These are phyloP conservation scores for Andrena dorsata DNA, from an alignment of 2,888 invertebrate species.

Conservation along the genomic window DNA sequence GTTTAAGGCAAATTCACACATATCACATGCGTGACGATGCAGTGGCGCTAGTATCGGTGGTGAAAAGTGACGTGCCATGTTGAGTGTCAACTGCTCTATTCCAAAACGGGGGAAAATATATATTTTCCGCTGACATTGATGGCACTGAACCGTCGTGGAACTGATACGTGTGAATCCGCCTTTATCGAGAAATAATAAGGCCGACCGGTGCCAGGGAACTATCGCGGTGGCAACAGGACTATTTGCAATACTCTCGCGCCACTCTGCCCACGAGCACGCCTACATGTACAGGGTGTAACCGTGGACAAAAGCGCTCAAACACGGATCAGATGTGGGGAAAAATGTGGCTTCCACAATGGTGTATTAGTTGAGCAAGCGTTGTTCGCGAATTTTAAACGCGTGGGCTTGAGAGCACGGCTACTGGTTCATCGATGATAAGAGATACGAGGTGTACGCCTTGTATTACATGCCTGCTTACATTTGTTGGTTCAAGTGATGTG, in stretches of 20 bases:
- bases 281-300: slow-evolving; percentile 17
- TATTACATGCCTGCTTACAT: not conserved
- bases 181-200: slow-evolving; percentile 50
- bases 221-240: slow-evolving; percentile 43
- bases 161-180: not conserved
- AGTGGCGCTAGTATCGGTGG: too few relatives aligned
- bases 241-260: slow-evolving; percentile 45
- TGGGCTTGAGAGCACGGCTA: not conserved
- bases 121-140: not conserved
- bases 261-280: slow-evolving; percentile 33
- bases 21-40: too few relatives aligned
- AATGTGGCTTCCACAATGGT: slow-evolving; percentile 2
- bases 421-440: not conserved
- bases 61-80: too few relatives aligned
- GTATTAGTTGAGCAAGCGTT: not conserved
- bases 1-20: too few relatives aligned
- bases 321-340: slow-evolving; percentile 2
- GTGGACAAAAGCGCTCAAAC: not conserved
- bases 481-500: too few relatives aligned
- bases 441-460: not conserved
- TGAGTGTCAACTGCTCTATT: too few relatives aligned
- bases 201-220: slow-evolving; percentile 14
- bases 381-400: not conserved
- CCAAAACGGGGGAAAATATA: not conserved
- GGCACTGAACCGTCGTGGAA: too few relatives aligned